phyloP scores from a whole-genome alignment of 2,797 vertebrate genomes.

The Chaenodraco wilsoni region DNA sequence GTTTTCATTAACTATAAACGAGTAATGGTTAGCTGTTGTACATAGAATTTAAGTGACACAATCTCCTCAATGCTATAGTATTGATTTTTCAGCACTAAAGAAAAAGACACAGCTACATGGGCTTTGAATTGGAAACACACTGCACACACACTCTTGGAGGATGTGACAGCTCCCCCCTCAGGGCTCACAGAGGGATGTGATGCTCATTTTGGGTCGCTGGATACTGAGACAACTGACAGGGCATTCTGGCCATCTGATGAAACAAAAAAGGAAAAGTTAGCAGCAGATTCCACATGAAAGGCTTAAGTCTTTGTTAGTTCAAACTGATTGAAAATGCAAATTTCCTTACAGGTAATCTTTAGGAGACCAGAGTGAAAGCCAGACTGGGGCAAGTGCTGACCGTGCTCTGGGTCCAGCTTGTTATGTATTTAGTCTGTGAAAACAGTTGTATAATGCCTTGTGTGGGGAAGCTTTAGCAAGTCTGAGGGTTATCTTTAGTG shows the following conservation, averaged over 20 bases:
- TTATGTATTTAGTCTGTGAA: not conserved
- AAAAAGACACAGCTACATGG: not conserved
- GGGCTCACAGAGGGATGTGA: constrained; percentile 31
- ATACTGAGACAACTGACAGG: constrained; percentile 7
- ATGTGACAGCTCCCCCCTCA: constrained; percentile 43
- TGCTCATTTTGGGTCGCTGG: constrained; percentile 30
- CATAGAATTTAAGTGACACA: too few relatives aligned
- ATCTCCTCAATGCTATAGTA: not conserved
- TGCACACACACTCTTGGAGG: constrained; percentile 7
- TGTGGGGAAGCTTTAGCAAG: not conserved
- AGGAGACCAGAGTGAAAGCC: too few relatives aligned
- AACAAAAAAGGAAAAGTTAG: constrained; percentile 23
- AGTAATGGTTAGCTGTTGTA: too few relatives aligned
- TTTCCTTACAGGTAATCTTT: too few relatives aligned
- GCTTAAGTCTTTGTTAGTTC: constrained; percentile 1
- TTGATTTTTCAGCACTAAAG: not conserved
- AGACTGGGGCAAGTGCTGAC: too few relatives aligned
- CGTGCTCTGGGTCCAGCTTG: too few relatives aligned
- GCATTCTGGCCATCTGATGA: constrained; percentile 19
- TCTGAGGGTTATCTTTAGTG: not conserved
- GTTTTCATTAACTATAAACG: too few relatives aligned
- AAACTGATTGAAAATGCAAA: not conserved
- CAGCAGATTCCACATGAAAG: constrained; percentile 1
- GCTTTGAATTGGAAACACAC: too few relatives aligned
- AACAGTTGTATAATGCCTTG: not conserved